Evolutionary conservation across 2,888 invertebrate genomes (phyloP).

Genomic region (Lydus trimaculatus): DNA sequence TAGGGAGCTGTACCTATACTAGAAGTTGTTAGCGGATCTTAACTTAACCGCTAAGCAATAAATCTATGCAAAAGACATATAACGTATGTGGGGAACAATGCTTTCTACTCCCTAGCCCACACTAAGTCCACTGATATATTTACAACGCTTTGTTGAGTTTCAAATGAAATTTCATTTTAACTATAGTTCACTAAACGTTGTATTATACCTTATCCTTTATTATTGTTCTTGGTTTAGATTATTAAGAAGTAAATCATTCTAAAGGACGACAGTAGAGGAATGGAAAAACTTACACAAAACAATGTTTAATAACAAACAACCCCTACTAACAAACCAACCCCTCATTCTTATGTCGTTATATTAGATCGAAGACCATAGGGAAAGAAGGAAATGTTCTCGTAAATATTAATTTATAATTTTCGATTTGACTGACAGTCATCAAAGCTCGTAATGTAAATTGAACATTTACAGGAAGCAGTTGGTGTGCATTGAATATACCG

Average conservation of each 20-base stretch:
- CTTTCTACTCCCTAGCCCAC: slow-evolving; percentile 28
- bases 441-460: no score
- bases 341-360: no score
- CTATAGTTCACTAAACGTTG: slow-evolving; percentile 21
- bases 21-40: slow-evolving; percentile 32
- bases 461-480: not conserved
- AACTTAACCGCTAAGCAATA: slow-evolving; percentile 32
- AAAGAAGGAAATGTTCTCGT: not conserved
- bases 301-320: not conserved
- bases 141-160: slow-evolving; percentile 38
- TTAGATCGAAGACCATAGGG: no score
- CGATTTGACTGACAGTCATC: not conserved
- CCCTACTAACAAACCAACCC: not conserved
- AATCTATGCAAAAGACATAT: slow-evolving; percentile 33
- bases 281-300: not conserved
- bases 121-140: slow-evolving; percentile 38
- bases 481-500: no score
- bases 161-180: slow-evolving; percentile 45
- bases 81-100: slow-evolving; percentile 32
- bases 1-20: slow-evolving; percentile 30
- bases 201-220: slow-evolving; percentile 2
- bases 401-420: no score
- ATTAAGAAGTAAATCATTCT: not conserved
- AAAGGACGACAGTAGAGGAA: not conserved
- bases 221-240: slow-evolving; percentile 8